phyloP scores from a whole-genome alignment of 2,888 invertebrate species.

The Meliscaeva auricollis region DNA sequence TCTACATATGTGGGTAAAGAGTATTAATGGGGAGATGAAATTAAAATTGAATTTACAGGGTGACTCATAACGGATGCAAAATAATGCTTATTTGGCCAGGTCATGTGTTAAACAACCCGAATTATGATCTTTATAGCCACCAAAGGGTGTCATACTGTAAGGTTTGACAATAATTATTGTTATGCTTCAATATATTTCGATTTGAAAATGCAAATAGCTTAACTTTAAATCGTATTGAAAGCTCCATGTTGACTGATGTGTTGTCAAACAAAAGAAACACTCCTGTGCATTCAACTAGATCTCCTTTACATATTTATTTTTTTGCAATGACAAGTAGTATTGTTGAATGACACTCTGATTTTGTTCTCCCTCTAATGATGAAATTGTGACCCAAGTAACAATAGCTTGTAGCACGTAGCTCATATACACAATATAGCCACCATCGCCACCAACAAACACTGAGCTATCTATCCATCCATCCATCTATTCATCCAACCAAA shows the following conservation, averaged over 20 bases:
- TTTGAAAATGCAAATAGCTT: neutral
- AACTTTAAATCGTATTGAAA: neutral
- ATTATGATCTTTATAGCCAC: neutral
- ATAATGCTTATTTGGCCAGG: no score
- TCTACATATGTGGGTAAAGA: no score
- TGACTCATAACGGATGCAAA: no score
- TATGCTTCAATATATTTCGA: neutral
- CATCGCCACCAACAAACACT: conserved; percentile 34
- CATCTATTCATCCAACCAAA: conserved; percentile 26
- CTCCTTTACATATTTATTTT: neutral
- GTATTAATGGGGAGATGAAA: no score
- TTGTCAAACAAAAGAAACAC: conserved; percentile 33
- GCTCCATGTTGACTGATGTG: neutral
- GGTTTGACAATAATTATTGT: neutral
- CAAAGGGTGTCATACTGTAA: neutral
- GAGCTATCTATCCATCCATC: conserved; percentile 35
- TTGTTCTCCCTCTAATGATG: conserved; percentile 31
- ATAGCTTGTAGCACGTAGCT: conserved; percentile 50
- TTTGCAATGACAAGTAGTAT: conserved; percentile 46
- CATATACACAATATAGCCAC: conserved; percentile 12
- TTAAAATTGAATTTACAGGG: no score
- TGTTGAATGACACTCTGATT: conserved; percentile 47
- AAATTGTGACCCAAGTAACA: conserved; percentile 61
- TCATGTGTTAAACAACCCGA: no score
- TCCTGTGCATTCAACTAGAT: conserved; percentile 33